phyloP scores from a whole-genome alignment of 2,113 vertebrate genomes.

The Nothobranchius furzeri region DNA sequence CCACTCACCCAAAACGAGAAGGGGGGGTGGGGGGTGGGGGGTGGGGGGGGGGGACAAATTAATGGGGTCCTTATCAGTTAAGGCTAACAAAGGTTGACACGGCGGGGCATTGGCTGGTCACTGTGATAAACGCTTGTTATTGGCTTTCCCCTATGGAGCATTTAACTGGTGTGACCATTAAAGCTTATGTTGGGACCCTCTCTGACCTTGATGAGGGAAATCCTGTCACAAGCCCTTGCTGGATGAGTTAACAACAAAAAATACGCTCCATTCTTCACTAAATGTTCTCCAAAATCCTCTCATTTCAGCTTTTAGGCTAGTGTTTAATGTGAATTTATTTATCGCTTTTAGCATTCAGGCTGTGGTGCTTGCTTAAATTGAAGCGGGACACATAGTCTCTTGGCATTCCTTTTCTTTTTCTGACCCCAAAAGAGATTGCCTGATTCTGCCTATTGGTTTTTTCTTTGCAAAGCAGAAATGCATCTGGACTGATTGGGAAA shows the following conservation, averaged over 20 bases:
- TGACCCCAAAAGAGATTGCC: constrained; percentile 58
- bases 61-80: constrained; percentile 66
- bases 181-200: constrained; percentile 57
- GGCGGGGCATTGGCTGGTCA: constrained; percentile 56
- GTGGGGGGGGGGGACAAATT: constrained; percentile 45
- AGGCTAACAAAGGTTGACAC: constrained; percentile 54
- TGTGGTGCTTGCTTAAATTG: constrained; percentile 24
- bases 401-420: constrained; percentile 47
- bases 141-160: constrained; percentile 63
- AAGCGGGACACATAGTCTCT: constrained; percentile 17
- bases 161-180: constrained; percentile 59
- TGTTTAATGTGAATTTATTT: constrained; percentile 6
- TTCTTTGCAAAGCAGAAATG: constrained; percentile 57
- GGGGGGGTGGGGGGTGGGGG: constrained; percentile 2
- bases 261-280: neutral
- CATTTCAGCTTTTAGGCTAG: neutral
- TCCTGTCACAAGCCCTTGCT: constrained; percentile 39
- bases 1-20: constrained; percentile 31
- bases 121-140: constrained; percentile 70
- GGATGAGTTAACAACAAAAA: constrained; percentile 33
- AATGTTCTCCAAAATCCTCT: constrained; percentile 8
- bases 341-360: constrained; percentile 19
- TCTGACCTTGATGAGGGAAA: constrained; percentile 63
- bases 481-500: constrained; percentile 63
- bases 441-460: constrained; percentile 72